Evolutionary conservation across 2,113 vertebrate genomes (phyloP).

Genomic region (Prietella phreatophila): DNA sequence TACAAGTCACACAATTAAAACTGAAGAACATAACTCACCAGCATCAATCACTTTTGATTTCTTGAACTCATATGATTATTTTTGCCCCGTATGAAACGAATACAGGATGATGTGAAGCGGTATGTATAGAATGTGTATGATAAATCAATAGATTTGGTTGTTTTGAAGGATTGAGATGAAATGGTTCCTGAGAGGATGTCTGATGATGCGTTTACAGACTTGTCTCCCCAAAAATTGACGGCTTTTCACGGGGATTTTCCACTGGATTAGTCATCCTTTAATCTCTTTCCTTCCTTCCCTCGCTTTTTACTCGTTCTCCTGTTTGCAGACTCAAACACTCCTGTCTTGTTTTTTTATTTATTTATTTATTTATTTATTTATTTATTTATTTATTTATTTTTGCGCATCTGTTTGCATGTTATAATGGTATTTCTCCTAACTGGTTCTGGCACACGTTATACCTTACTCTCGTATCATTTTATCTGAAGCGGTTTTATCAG

Average conservation of each 20-base stretch:
- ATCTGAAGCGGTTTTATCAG: conserved; percentile 49
- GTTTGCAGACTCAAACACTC: conserved; percentile 42
- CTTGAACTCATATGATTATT: background rate
- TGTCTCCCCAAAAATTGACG: conserved; percentile 14
- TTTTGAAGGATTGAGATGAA: conserved; percentile 30
- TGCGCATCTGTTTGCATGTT: background rate
- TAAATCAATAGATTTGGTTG: background rate
- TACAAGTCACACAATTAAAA: background rate
- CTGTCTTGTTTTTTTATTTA: background rate
- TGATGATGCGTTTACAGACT: conserved; percentile 19
- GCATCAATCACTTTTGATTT: background rate
- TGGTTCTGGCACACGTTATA: background rate
- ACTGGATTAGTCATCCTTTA: conserved; percentile 54
- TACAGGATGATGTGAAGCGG: background rate
- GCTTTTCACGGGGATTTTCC: conserved; percentile 54
- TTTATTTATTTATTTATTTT: no score
- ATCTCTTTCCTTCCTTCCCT: conserved; percentile 55
- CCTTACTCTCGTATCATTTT: conserved; percentile 43
- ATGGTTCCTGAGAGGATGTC: background rate
- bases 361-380: background rate
- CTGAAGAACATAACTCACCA: background rate
- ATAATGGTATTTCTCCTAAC: background rate
- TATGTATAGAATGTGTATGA: background rate
- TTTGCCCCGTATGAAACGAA: background rate
- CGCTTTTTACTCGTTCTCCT: conserved; percentile 26